Evolutionary conservation across 2,113 vertebrate species (phyloP).

Genomic region (Heliornis fulica): DNA sequence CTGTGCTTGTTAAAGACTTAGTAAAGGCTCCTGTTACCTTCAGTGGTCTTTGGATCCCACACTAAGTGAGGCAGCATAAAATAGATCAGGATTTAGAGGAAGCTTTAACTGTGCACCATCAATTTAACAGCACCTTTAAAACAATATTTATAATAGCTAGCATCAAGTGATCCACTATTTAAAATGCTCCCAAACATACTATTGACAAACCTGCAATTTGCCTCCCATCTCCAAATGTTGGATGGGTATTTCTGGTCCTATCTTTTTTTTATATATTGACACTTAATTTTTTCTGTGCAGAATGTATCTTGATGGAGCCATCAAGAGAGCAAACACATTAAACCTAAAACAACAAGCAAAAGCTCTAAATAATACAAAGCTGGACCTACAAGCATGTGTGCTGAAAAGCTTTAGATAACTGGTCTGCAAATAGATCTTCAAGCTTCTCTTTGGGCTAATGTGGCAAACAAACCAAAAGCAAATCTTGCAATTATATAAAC

Average conservation of each 20-base stretch:
- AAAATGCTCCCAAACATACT: conserved; percentile 38
- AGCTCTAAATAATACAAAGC: conserved; percentile 34
- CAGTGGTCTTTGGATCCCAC: neutral
- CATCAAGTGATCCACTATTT: conserved; percentile 26
- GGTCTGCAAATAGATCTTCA: neutral
- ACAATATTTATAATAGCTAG: conserved; percentile 47
- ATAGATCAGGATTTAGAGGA: conserved; percentile 29
- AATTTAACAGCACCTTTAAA: conserved; percentile 45
- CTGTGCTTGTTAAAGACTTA: neutral
- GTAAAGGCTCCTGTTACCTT: neutral
- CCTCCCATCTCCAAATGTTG: conserved; percentile 12
- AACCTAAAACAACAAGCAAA: conserved; percentile 47
- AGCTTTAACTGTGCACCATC: conserved; percentile 32
- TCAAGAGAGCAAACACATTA: conserved; percentile 51
- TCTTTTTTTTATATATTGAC: conserved; percentile 13
- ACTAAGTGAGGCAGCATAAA: conserved; percentile 8
- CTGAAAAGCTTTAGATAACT: neutral
- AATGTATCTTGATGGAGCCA: conserved; percentile 31
- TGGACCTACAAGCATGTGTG: neutral
- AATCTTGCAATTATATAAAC: neutral
- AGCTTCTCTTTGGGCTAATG: neutral
- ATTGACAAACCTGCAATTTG: conserved; percentile 48
- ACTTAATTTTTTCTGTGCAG: conserved; percentile 11
- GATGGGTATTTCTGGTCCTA: neutral
- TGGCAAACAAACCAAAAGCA: neutral